phyloP scores from a whole-genome alignment of 2,113 vertebrate species.

The Anseranas semipalmata region DNA sequence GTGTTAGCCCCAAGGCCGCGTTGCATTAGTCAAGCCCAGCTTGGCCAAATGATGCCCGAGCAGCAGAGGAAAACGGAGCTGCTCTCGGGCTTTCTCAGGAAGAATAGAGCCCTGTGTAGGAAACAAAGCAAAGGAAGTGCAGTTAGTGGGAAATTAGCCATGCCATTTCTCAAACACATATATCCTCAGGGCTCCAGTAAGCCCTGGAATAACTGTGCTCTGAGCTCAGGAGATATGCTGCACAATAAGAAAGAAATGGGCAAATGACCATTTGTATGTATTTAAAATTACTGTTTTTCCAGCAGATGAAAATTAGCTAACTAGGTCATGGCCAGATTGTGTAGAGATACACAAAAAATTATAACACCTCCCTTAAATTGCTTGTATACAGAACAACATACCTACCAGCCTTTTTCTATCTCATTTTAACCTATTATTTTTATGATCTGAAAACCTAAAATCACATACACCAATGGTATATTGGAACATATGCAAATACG shows the following conservation, averaged over 20 bases:
- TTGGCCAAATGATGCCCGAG: background rate
- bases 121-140: background rate
- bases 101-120: background rate
- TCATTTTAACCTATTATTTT: background rate
- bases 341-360: background rate
- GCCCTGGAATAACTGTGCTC: background rate
- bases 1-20: background rate
- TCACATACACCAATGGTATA: background rate
- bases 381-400: background rate
- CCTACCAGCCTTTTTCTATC: background rate
- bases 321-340: background rate
- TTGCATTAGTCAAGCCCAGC: background rate
- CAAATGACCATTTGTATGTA: background rate
- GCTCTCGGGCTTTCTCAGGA: background rate
- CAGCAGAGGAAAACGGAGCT: background rate
- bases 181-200: background rate
- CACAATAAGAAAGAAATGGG: background rate
- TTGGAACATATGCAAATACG: background rate
- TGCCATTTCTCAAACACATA: background rate
- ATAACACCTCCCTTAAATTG: background rate
- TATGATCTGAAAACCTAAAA: background rate
- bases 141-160: background rate
- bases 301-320: background rate
- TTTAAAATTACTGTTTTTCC: background rate
- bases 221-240: background rate